Base-by-base conservation (phyloP, 2,113 vertebrate species). In the Telmatochromis sp. region DNA sequence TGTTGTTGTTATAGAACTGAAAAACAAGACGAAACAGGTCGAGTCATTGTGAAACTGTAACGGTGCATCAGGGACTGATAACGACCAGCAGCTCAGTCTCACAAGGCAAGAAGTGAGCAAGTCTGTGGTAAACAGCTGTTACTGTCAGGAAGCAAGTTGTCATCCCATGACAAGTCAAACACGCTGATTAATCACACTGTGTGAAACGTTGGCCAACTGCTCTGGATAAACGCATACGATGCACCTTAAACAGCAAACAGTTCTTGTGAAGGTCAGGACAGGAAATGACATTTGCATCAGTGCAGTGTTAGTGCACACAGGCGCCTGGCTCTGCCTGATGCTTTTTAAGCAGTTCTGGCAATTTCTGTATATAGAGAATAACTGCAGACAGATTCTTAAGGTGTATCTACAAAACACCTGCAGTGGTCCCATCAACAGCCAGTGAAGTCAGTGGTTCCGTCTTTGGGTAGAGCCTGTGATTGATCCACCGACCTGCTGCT, bases 1-100 rank as follows among this genome's bases (percentile, higher is more conserved):
- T 63, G 21, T 12, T 28, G 33, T 23, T 57, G 79, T 57, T 58
- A 6, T 8, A 55, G 9, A 55, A 40, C 21, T 42, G 47, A 79
- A 31, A 40, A 88, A 84, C 91, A 88, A 78, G 81, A 82, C 3
- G 4, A 57, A 81, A 88, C 81, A 14, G 28, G 65, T 80, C 1
- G 11, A 86, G 82, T 92, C 86, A 90, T 89, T 92, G 86, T 89
- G 91, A 92, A 92, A 90, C 68, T 90, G 79, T 80, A 80, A 80
- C 51, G 1, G 47, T 28, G 47, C 35, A 15, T 51, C 37, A 28
- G 54, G 37, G 54, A 71, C 88, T 71, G 84, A 85, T 85, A 79
- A 91, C 71, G 65, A 55, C 17, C 12, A 31, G 10, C 65, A 53
- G 73, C 26, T 50, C 26, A 51, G 73, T n/a, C 73, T 78, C 45